A percentile compares a stretch with the other conserved stretches of the same genome.
These are phyloP conservation scores for Sipha maydis DNA, from an alignment of 2,888 invertebrate genomes.

Conservation along the genomic window DNA sequence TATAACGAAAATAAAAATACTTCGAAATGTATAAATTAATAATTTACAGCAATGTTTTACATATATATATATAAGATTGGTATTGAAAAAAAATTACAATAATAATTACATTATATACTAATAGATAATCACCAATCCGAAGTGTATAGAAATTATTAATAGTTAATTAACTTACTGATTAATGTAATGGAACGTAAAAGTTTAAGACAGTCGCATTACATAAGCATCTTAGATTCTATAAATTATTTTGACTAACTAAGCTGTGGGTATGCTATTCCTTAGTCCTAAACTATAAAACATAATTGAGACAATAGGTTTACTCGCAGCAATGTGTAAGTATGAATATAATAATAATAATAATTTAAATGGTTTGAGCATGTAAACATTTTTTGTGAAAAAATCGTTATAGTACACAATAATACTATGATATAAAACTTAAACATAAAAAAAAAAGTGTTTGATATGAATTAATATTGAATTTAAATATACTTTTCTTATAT, in stretches of 20 bases:
- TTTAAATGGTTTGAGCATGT: conserved; percentile 19
- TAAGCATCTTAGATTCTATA: background rate
- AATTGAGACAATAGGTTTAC: background rate
- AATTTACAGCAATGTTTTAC: background rate
- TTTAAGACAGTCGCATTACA: background rate
- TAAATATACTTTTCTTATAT: too few species aligned
- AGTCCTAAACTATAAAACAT: background rate
- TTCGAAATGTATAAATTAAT: background rate
- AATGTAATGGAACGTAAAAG: background rate
- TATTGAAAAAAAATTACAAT: background rate
- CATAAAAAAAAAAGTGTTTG: background rate
- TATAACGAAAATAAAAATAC: background rate
- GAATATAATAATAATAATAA: background rate
- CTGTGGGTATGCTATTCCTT: background rate
- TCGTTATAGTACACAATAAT: background rate
- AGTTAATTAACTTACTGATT: background rate
- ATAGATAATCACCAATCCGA: background rate
- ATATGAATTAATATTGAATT: too few species aligned
- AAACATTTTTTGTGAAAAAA: background rate
- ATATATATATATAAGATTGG: background rate
- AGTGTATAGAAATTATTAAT: background rate
- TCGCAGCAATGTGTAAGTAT: background rate
- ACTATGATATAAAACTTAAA: background rate
- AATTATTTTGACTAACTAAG: background rate
- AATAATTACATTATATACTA: background rate